Evolutionary conservation across 2,113 vertebrate species (phyloP).

Genomic region (Tachysurus fulvidraco): DNA sequence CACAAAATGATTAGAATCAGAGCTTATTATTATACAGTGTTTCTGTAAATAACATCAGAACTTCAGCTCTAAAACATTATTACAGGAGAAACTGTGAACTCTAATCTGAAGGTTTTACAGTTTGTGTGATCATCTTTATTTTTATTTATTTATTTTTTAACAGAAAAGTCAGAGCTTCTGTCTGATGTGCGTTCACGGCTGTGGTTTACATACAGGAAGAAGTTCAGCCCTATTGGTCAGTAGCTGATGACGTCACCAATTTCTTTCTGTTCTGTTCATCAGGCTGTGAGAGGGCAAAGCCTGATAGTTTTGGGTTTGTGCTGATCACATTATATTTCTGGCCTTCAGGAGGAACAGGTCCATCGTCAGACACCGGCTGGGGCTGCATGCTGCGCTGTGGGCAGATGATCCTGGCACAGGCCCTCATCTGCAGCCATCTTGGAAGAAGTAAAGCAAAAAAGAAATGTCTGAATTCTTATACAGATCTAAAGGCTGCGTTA

Average conservation of each 20-base stretch:
- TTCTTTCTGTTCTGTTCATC: not conserved
- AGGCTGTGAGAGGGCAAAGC: not conserved
- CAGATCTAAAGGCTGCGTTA: not conserved
- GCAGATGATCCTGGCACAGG: conserved; percentile 90
- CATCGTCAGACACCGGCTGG: conserved; percentile 88
- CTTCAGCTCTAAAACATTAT: not conserved
- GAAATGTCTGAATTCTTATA: not conserved
- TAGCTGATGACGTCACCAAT: not conserved
- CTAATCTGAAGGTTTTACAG: not conserved
- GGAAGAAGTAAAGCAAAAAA: conserved; percentile 74
- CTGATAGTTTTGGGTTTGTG: not conserved
- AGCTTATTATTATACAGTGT: not conserved
- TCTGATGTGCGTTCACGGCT: conserved; percentile 82
- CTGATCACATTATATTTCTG: not conserved
- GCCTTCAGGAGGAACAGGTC: conserved; percentile 80
- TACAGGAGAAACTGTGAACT: not conserved
- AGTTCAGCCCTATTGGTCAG: conserved; percentile 85
- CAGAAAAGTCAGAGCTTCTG: conserved; percentile 83
- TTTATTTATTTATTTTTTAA: conserved; percentile 49
- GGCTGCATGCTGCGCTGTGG: conserved; percentile 89
- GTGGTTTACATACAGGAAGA: conserved; percentile 89
- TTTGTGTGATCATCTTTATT: too few relatives aligned
- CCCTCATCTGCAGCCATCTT: conserved; percentile 80
- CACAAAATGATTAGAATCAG: not conserved
- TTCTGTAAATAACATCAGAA: not conserved